Conservation (phyloP, 2,113 vertebrate genomes). For the Phaethon lepturus region DNA sequence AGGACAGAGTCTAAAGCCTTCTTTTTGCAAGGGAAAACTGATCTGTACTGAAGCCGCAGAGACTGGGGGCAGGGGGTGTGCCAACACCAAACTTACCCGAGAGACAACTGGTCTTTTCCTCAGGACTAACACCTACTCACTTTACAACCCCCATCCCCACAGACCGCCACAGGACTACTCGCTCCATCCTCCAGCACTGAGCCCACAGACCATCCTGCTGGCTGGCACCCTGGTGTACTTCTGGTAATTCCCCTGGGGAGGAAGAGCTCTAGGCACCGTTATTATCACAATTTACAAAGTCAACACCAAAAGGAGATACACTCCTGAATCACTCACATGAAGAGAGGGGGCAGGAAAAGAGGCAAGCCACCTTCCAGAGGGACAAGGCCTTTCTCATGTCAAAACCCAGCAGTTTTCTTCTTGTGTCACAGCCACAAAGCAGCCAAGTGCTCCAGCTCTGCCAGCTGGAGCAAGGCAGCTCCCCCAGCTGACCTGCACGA, state of each 20-base stretch:
- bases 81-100: neutral
- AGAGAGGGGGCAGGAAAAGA: neutral
- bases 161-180: neutral
- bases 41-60: fast-evolving
- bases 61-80: neutral
- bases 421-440: neutral
- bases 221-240: neutral
- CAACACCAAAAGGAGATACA: neutral
- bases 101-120: neutral
- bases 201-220: neutral
- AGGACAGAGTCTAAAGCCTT: neutral
- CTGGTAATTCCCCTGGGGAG: neutral
- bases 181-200: neutral
- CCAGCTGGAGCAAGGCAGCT: neutral
- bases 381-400: neutral
- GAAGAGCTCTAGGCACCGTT: neutral
- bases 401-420: neutral
- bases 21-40: neutral
- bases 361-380: neutral
- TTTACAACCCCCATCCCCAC: neutral
- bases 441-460: neutral
- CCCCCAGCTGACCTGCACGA: neutral
- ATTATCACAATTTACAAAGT: neutral
- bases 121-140: neutral
- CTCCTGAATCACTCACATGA: neutral